Evolutionary conservation across 1,140 invertebrate species (phyloP).

Genomic region (Macrobrachium nipponense): DNA sequence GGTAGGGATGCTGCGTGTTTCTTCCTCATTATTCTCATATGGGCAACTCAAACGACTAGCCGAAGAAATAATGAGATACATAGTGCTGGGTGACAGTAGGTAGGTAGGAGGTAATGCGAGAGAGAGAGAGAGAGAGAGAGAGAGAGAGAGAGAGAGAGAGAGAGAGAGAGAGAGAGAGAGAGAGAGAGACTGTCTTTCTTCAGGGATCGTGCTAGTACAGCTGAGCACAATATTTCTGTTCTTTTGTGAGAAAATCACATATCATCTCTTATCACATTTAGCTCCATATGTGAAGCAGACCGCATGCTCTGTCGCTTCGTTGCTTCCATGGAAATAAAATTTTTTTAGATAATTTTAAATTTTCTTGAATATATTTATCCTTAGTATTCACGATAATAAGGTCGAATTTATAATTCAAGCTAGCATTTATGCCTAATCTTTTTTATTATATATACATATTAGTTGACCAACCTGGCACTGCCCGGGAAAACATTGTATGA

Average conservation of each 20-base stretch:
- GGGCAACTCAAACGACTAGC: neutral
- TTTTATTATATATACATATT: neutral
- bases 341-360: no score
- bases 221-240: neutral
- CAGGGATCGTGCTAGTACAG: no score
- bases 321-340: no score
- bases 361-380: no score
- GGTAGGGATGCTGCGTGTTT: no score
- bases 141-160: neutral
- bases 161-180: neutral
- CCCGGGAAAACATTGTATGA: no score
- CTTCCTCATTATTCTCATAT: no score
- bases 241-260: neutral
- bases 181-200: no score
- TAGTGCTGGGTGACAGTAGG: neutral
- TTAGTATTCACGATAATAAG: no score
- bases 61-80: neutral
- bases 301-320: neutral
- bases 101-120: neutral
- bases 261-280: neutral
- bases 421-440: no score
- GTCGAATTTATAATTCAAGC: no score
- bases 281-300: neutral
- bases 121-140: neutral
- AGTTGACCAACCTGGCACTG: no score